Conservation (phyloP, 2,888 invertebrate species). For the Phlogophora meticulosa region DNA sequence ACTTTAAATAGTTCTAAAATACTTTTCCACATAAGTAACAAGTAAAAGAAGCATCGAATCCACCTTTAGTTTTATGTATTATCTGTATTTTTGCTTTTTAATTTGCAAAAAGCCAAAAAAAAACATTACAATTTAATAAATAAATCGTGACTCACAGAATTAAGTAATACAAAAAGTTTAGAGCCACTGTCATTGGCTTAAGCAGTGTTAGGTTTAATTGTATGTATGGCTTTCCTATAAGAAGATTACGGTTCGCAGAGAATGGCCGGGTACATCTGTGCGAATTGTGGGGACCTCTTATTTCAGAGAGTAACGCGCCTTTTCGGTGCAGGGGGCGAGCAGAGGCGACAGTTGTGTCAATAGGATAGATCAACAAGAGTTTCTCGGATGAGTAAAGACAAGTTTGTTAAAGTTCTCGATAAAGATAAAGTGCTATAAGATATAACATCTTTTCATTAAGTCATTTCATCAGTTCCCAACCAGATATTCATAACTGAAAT, state of each 20-base stretch:
- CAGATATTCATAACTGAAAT: not conserved
- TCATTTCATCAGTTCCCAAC: not conserved
- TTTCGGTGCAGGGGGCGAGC: conserved; percentile 32
- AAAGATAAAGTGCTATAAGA: not conserved
- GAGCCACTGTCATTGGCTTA: conserved; percentile 59
- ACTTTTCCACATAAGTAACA: too few relatives aligned
- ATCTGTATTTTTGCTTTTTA: too few relatives aligned
- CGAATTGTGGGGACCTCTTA: conserved; percentile 52
- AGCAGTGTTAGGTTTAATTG: conserved; percentile 72
- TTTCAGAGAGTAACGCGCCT: conserved; percentile 51
- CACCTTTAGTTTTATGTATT: too few relatives aligned
- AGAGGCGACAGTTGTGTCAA: conserved; percentile 63
- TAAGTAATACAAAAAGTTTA: conserved; percentile 43
- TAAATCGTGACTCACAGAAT: not conserved
- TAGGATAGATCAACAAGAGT: conserved; percentile 33
- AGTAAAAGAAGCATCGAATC: too few relatives aligned
- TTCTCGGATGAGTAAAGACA: conserved; percentile 5
- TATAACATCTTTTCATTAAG: not conserved
- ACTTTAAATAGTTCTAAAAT: too few relatives aligned
- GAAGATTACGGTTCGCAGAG: conserved; percentile 65
- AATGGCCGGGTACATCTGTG: conserved; percentile 61
- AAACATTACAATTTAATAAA: too few relatives aligned
- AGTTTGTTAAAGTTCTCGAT: not conserved
- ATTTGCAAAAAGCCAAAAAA: too few relatives aligned
- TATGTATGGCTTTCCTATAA: conserved; percentile 74